Evolutionary conservation across 2,888 invertebrate species (phyloP).

Genomic region (Melanostoma scalare): DNA sequence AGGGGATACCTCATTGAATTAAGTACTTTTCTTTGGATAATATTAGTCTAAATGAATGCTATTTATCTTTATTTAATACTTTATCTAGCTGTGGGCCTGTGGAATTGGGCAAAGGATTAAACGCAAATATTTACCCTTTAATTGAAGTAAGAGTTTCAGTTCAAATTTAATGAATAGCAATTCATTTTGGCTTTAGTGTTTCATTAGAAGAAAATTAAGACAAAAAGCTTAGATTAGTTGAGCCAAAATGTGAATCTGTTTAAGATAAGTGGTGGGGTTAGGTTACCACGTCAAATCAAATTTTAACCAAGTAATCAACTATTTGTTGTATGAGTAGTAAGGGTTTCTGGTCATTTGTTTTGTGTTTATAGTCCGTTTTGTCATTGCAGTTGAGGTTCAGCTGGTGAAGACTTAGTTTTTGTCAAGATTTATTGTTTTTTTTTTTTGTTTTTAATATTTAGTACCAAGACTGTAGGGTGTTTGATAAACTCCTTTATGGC

Average conservation of each 20-base stretch:
- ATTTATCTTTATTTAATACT: slow-evolving; percentile 45
- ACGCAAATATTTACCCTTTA: slow-evolving; percentile 23
- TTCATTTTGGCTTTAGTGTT: slow-evolving; percentile 26
- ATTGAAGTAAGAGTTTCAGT: slow-evolving; percentile 22
- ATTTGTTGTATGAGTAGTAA: background rate
- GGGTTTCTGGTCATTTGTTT: too few species aligned
- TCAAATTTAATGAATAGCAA: slow-evolving; percentile 17
- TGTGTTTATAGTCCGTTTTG: too few species aligned
- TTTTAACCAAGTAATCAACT: background rate
- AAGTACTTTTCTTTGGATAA: slow-evolving; percentile 47
- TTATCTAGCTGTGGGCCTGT: slow-evolving; percentile 15
- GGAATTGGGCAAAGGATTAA: background rate
- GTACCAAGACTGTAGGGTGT: background rate
- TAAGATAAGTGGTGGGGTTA: background rate
- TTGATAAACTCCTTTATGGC: background rate
- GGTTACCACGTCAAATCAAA: background rate
- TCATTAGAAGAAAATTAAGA: slow-evolving; percentile 27
- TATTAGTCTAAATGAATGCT: slow-evolving; percentile 27
- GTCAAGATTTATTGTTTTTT: background rate
- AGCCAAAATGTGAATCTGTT: background rate
- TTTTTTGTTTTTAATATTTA: too few species aligned
- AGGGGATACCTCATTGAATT: slow-evolving; percentile 46
- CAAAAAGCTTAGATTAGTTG: slow-evolving; percentile 1
- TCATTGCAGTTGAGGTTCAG: too few species aligned
- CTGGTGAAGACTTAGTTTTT: too few species aligned